Percentiles rank a stretch among this genome's conserved stretches.
These are phyloP conservation scores for Hirudinaria manillensis DNA, from an alignment of 2,888 invertebrate species.

Conservation along the genomic window DNA sequence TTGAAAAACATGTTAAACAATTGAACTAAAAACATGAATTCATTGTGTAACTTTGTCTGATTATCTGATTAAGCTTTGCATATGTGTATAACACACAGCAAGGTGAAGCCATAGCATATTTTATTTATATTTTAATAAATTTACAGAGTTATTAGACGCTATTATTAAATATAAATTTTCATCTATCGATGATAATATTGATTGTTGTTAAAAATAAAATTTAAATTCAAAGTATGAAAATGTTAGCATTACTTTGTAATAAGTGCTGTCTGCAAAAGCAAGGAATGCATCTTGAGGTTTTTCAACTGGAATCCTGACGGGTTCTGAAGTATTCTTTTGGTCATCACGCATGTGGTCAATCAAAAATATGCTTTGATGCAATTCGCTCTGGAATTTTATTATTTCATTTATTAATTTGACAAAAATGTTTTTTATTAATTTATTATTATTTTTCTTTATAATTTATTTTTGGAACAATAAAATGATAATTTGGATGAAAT, in stretches of 20 bases:
- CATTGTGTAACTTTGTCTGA: not conserved
- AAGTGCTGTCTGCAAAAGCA: conserved; percentile 27
- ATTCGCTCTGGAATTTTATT: conserved; percentile 1
- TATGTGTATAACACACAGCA: too few relatives aligned
- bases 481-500: too few relatives aligned
- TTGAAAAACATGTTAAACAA: not conserved
- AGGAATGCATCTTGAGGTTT: conserved; percentile 16
- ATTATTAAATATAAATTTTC: too few relatives aligned
- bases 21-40: too few relatives aligned
- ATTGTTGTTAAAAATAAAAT: not conserved
- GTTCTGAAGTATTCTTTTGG: conserved; percentile 5
- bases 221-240: not conserved
- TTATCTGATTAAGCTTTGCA: not conserved
- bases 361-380: not conserved
- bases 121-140: too few relatives aligned
- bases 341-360: not conserved
- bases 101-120: too few relatives aligned
- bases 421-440: not conserved
- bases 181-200: too few relatives aligned
- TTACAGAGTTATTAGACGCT: too few relatives aligned
- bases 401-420: not conserved
- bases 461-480: not conserved
- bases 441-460: not conserved
- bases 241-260: conserved; percentile 22
- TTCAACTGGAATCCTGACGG: conserved; percentile 21